phyloP scores from a whole-genome alignment of 2,888 invertebrate species.

The Oligia fasciuncula region DNA sequence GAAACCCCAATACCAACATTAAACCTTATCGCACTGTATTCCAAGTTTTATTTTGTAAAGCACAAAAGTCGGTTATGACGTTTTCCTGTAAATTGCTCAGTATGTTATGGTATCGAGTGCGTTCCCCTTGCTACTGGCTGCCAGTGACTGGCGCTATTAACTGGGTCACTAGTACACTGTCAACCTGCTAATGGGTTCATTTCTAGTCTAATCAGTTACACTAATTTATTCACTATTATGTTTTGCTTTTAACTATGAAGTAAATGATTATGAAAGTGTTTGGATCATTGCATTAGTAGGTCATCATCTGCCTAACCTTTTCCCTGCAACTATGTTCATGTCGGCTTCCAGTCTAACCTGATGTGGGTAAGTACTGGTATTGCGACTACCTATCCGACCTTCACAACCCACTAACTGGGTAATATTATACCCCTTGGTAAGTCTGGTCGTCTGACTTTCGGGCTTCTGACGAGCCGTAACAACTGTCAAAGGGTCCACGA shows the following conservation, averaged over 20 bases:
- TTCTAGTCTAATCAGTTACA: conserved; percentile 51
- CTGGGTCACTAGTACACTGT: conserved; percentile 55
- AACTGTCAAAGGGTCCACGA: too few relatives aligned
- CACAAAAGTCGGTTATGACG: not conserved
- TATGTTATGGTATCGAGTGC: conserved; percentile 41
- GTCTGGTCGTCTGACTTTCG: too few relatives aligned
- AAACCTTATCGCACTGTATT: not conserved
- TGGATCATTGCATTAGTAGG: not conserved
- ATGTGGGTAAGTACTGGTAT: too few relatives aligned
- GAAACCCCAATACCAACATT: not conserved
- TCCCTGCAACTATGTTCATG: too few relatives aligned
- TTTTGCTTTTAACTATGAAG: conserved; percentile 44
- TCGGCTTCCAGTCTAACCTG: too few relatives aligned
- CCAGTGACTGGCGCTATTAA: conserved; percentile 50
- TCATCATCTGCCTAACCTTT: too few relatives aligned
- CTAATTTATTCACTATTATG: conserved; percentile 48
- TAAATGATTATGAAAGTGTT: not conserved
- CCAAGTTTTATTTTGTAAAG: not conserved
- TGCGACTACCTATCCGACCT: too few relatives aligned
- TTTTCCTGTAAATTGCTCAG: not conserved
- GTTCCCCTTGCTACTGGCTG: conserved; percentile 24
- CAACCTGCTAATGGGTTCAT: conserved; percentile 54
- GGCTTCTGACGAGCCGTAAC: too few relatives aligned
- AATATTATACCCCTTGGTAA: too few relatives aligned
- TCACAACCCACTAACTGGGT: too few relatives aligned